Conservation (phyloP, 2,113 vertebrate species). For the Parotia lawesii region DNA sequence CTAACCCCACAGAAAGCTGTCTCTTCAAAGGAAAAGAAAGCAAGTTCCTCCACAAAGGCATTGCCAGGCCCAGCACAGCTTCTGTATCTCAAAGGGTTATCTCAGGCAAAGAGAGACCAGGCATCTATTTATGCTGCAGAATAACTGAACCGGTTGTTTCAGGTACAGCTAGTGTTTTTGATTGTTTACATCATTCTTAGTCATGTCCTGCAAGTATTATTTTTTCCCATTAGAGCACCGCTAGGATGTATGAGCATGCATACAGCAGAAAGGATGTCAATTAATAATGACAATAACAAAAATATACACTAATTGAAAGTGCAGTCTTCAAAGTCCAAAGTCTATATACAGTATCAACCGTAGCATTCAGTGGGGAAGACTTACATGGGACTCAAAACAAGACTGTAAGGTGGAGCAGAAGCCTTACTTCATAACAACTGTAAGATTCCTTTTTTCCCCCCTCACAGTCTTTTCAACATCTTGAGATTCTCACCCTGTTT, state of each 20-base stretch:
- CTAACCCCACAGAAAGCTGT: conserved; percentile 51
- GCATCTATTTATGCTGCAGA: not conserved
- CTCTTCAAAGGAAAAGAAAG: conserved; percentile 56
- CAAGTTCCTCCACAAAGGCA: conserved; percentile 46
- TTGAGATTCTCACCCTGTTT: not conserved
- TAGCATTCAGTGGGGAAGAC: not conserved
- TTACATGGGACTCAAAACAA: not conserved
- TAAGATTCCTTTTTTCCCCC: fast-evolving
- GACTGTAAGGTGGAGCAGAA: not conserved
- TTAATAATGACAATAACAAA: not conserved
- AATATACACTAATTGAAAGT: not conserved
- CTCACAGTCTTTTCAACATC: not conserved
- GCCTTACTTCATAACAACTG: not conserved
- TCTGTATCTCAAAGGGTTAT: conserved; percentile 49
- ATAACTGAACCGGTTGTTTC: conserved; percentile 4
- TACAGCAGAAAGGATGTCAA: not conserved
- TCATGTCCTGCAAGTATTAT: not conserved
- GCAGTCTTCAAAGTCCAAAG: not conserved
- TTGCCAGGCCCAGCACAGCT: not conserved
- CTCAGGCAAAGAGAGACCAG: conserved; percentile 23
- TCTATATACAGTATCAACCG: not conserved
- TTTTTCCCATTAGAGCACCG: not conserved
- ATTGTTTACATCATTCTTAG: not conserved
- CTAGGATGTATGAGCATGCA: not conserved
- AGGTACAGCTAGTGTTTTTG: not conserved